Percentiles rank a stretch among this genome's conserved stretches.
Evolutionary conservation across 2,113 vertebrate species (phyloP).

Genomic region (Erythrocercus mccallii): DNA sequence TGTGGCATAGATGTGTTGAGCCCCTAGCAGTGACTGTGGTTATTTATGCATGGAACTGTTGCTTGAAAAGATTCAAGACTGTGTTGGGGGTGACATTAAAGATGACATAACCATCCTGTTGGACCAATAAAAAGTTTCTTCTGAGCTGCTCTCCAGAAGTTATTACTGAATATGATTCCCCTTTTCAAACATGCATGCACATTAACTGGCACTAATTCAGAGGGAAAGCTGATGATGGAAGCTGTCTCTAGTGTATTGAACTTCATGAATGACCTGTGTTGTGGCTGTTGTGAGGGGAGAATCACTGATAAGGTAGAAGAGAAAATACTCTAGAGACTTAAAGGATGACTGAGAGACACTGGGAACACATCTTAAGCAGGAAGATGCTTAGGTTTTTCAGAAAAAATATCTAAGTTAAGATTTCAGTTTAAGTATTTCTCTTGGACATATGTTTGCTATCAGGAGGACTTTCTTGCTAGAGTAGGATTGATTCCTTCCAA

Average conservation of each 20-base stretch:
- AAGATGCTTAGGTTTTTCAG: neutral
- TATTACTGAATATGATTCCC: slow-evolving; percentile 21
- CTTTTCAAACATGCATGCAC: neutral
- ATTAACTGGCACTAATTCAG: slow-evolving; percentile 36
- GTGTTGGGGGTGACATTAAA: slow-evolving; percentile 22
- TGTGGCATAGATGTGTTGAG: neutral
- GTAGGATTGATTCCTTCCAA: neutral
- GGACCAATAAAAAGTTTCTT: slow-evolving; percentile 7
- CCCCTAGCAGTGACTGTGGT: fast-evolving
- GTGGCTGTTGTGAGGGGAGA: neutral
- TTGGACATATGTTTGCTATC: neutral
- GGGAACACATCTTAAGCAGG: neutral
- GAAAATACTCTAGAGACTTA: neutral
- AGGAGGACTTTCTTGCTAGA: neutral
- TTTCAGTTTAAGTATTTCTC: neutral
- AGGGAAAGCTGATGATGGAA: neutral
- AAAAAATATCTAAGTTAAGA: neutral
- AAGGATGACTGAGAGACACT: neutral
- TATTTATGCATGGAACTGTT: neutral
- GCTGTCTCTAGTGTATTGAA: neutral
- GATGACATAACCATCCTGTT: slow-evolving; percentile 3
- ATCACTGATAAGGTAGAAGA: neutral
- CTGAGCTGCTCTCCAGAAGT: slow-evolving; percentile 1
- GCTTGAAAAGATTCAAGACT: neutral
- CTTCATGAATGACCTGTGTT: neutral